These are phyloP conservation scores for Eulemur coronatus DNA, from an alignment of 2,797 vertebrate species.

Conservation along the genomic window DNA sequence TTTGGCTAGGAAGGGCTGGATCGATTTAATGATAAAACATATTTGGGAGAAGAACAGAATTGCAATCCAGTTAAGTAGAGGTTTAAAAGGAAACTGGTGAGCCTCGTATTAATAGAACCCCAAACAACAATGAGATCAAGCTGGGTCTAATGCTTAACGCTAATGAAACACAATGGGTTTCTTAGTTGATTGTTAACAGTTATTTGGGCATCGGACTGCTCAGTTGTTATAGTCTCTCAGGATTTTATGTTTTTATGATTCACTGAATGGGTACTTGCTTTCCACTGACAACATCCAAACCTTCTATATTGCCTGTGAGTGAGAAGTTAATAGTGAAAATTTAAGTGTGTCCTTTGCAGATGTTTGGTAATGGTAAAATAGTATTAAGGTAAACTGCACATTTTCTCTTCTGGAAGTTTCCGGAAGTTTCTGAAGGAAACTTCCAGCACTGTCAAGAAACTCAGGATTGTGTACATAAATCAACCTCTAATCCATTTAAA, in stretches of 20 bases:
- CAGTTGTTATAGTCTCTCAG: not conserved
- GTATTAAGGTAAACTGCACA: not conserved
- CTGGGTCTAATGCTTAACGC: not conserved
- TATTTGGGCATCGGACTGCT: not conserved
- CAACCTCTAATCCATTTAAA: not conserved
- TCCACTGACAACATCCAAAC: not conserved
- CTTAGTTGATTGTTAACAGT: not conserved
- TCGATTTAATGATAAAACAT: not conserved
- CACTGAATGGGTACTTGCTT: not conserved
- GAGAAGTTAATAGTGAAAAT: not conserved
- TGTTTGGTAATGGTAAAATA: not conserved
- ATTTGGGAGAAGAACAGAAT: not conserved
- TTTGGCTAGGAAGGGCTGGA: not conserved
- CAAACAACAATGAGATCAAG: not conserved
- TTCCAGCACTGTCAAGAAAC: not conserved
- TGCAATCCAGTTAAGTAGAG: not conserved
- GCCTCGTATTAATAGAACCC: not conserved
- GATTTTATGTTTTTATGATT: not conserved
- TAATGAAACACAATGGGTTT: not conserved
- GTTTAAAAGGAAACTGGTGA: not conserved
- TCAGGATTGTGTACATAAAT: not conserved
- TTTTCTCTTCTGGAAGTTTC: not conserved
- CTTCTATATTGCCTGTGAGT: not conserved
- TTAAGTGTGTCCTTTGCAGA: not conserved
- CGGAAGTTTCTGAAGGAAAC: not conserved